A percentile compares a stretch with the other conserved stretches of the same genome.
phyloP scores from a whole-genome alignment of 1,140 invertebrate genomes.

The Trichonephila clavata region DNA sequence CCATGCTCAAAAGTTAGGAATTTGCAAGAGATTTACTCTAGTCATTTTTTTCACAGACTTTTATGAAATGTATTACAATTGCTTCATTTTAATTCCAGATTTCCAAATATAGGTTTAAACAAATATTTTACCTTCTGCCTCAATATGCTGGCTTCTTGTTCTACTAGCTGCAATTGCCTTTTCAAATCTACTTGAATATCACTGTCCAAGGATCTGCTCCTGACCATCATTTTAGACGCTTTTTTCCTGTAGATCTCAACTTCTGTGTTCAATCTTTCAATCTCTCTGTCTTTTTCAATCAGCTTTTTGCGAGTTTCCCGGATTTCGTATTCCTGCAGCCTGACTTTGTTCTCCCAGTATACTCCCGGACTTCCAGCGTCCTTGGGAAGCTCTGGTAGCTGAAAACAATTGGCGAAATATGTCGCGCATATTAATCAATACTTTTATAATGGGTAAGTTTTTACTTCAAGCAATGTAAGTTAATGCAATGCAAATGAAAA shows the following conservation, averaged over 20 bases:
- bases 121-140: constrained; percentile 84
- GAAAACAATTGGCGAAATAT: no score
- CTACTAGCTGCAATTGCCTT: constrained; percentile 87
- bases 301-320: constrained; percentile 88
- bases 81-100: no score
- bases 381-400: constrained; percentile 71
- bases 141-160: constrained; percentile 87
- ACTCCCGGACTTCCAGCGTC: constrained; percentile 69
- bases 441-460: no score
- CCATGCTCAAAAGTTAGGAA: no score
- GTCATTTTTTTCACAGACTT: no score
- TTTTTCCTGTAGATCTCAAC: constrained; percentile 84
- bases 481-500: no score
- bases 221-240: constrained; percentile 78
- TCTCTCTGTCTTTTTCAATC: constrained; percentile 91
- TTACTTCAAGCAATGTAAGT: no score
- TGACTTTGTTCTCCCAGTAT: constrained; percentile 85
- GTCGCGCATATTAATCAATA: no score
- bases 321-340: constrained; percentile 86
- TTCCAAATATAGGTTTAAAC: not conserved
- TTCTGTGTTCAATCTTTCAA: constrained; percentile 88
- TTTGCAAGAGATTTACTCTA: no score
- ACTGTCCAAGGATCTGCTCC: constrained; percentile 83
- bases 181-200: constrained; percentile 85
- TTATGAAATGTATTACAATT: no score